These are phyloP conservation scores for Mystacornis crossleyi DNA, from an alignment of 2,113 vertebrate genomes.

Conservation along the genomic window DNA sequence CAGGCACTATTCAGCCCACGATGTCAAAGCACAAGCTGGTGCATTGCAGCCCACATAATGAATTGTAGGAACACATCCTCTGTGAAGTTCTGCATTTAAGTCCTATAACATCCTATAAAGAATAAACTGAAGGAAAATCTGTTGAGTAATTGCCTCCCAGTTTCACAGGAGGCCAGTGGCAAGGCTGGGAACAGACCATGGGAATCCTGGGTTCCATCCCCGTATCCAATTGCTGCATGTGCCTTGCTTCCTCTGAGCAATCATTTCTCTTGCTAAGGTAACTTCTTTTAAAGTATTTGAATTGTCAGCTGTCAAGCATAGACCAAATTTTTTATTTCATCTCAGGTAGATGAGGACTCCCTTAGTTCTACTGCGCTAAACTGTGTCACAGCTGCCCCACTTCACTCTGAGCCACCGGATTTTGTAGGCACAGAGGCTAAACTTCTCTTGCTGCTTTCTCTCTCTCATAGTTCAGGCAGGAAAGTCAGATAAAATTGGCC, in stretches of 20 bases:
- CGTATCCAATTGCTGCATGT: background rate
- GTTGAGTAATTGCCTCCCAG: background rate
- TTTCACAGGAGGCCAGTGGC: background rate
- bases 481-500: background rate
- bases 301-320: background rate
- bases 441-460: background rate
- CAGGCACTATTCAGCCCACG: background rate
- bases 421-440: background rate
- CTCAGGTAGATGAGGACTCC: background rate
- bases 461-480: background rate
- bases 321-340: background rate
- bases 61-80: background rate
- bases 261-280: background rate
- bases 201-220: background rate
- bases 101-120: background rate
- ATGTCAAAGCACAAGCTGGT: background rate
- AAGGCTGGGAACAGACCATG: background rate
- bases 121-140: background rate
- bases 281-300: background rate
- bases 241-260: background rate
- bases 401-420: background rate
- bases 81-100: background rate
- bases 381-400: background rate
- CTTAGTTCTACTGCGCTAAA: background rate
- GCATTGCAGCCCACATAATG: background rate